phyloP scores from a whole-genome alignment of 2,888 invertebrate genomes.

The Hetaerina titia region DNA sequence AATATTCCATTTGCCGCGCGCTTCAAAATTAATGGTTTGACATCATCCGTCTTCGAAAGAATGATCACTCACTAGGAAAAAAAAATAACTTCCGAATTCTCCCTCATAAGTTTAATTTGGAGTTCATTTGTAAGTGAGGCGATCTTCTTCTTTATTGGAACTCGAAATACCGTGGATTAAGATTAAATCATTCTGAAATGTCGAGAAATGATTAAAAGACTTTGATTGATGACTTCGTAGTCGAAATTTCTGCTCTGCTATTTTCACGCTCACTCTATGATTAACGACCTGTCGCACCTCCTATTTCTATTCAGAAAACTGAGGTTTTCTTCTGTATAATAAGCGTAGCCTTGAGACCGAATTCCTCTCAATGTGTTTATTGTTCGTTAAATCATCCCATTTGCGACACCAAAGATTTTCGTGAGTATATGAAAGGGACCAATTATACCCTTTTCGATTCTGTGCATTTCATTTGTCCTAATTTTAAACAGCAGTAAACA shows the following conservation, averaged over 20 bases:
- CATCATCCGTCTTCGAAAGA: not conserved
- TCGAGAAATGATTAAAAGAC: not conserved
- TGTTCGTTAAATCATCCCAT: no score
- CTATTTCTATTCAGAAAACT: not conserved
- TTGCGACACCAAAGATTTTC: no score
- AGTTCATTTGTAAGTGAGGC: slow-evolving; percentile 21
- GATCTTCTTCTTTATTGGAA: slow-evolving; percentile 9
- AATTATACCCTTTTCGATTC: no score
- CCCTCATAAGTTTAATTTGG: not conserved
- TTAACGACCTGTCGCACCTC: not conserved
- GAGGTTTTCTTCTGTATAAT: not conserved
- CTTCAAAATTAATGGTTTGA: not conserved
- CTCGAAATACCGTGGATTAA: not conserved
- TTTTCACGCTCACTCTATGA: not conserved
- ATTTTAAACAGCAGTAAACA: no score
- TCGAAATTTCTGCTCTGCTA: slow-evolving; percentile 8
- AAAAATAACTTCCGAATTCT: not conserved
- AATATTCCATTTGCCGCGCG: not conserved
- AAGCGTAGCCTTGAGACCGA: no score
- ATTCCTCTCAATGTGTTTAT: no score
- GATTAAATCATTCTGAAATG: slow-evolving; percentile 8
- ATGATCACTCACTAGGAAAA: not conserved
- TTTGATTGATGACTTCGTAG: not conserved
- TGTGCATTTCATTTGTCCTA: no score
- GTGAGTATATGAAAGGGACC: no score